A percentile compares a stretch with the other conserved stretches of the same genome.
Evolutionary conservation across 2,797 vertebrate species (phyloP).

Genomic region (Amblyraja radiata): DNA sequence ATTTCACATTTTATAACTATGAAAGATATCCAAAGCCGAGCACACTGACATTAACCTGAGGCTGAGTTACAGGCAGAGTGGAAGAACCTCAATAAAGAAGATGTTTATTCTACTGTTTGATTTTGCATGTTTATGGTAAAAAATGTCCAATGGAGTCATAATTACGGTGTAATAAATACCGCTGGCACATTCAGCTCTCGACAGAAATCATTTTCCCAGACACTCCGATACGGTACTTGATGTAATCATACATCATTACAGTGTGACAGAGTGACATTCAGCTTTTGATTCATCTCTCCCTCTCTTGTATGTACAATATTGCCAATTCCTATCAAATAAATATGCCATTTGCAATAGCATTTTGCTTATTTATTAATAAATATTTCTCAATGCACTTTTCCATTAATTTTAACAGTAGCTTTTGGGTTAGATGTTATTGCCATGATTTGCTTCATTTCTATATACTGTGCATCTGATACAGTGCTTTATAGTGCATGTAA

Average conservation of each 20-base stretch:
- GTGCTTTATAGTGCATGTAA: not conserved
- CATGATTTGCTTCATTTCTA: not conserved
- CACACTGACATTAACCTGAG: not conserved
- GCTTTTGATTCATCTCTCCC: not conserved
- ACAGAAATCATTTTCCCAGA: not conserved
- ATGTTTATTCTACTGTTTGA: conserved; percentile 16
- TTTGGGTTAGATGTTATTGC: not conserved
- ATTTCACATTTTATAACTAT: not conserved
- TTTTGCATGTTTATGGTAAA: not conserved
- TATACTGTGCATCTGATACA: not conserved
- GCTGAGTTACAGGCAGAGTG: not conserved
- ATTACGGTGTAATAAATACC: not conserved
- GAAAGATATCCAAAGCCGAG: not conserved
- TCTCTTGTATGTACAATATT: not conserved
- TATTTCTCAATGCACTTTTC: not conserved
- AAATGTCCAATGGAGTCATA: conserved; percentile 5
- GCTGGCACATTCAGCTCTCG: not conserved
- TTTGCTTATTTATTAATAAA: not conserved
- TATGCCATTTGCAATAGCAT: not conserved
- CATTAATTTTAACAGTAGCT: not conserved
- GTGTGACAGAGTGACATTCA: not conserved
- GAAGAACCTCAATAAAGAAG: not conserved
- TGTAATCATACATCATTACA: conserved; percentile 20
- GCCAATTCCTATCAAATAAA: not conserved
- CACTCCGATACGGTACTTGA: not conserved